Base-by-base conservation (phyloP, 2,888 invertebrate species). In the Acrobasis consociella region DNA sequence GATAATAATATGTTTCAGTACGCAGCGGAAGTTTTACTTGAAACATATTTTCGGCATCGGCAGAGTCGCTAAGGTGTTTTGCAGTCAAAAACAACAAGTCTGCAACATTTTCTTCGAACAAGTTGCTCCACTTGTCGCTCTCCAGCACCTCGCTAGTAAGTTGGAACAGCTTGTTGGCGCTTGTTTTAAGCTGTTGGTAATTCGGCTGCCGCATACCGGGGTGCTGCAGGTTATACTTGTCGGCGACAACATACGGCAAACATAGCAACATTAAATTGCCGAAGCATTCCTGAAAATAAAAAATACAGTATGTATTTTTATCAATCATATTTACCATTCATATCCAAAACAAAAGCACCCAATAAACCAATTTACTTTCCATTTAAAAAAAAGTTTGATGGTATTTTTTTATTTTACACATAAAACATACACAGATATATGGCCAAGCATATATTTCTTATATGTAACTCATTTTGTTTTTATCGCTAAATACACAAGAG, bases 91-190 rank as follows among this genome's bases (percentile, higher is more conserved):
- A 69, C 67, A 94, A 62, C 55, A 93, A 69, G 58, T 83, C 75
- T 13, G 85, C 85, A 73, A 94, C 72, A 79, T 89, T 83, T 71
- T 85, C 81, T 64, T 82, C 82, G 55, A 93, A 87, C 58, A 93
- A 72, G 77, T 83, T 78, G 67, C 82, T 82, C 84, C 85, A 83
- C 72, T 81, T 77, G 62, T 88, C 80, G 73, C 81, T 82, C 56
- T 79, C 82, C 62, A 91, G 72, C 58, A 85, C 80, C 39, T 83
- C 77, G 64, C 86, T 76, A 0, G 83, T 85, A 15, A 75, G 67
- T 68, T 83, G 80, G 67, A 88, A 85, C 76, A 89, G 78, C 66
- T 73, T 82, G 10, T 74, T 76, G 0, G 88, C 85, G 68, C 77
- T 76, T 31, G 69, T 69, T 64, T 67, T 67, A 8, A 72, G 70